These are phyloP conservation scores for Nothoprocta pentlandii DNA, from an alignment of 2,113 vertebrate genomes.

Conservation along the genomic window DNA sequence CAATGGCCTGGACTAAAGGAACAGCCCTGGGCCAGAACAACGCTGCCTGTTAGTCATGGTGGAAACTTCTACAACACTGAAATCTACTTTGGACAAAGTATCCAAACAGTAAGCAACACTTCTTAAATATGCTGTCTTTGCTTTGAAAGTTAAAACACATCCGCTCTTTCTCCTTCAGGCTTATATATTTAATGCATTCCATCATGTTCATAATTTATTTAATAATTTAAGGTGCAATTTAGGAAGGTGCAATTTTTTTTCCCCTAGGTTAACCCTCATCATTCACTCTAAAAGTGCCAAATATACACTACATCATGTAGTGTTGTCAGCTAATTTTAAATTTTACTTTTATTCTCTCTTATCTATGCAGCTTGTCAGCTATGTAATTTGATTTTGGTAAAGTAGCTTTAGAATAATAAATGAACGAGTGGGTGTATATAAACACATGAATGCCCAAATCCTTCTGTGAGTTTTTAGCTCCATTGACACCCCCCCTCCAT, in stretches of 20 bases:
- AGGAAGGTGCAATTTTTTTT: slow-evolving; percentile 32
- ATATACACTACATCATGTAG: slow-evolving; percentile 18
- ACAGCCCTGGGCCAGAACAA: slow-evolving; percentile 67
- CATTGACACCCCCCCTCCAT: slow-evolving; percentile 56
- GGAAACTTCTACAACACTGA: slow-evolving; percentile 85
- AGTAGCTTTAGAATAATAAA: slow-evolving; percentile 78
- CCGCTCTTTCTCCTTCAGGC: slow-evolving; percentile 30
- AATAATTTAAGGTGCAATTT: slow-evolving; percentile 68
- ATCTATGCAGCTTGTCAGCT: slow-evolving; percentile 75
- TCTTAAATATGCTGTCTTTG: slow-evolving; percentile 34
- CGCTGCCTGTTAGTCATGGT: slow-evolving; percentile 75
- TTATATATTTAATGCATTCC: slow-evolving; percentile 62
- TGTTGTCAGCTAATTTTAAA: slow-evolving; percentile 70
- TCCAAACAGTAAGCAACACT: slow-evolving; percentile 83
- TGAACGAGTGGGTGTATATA: slow-evolving; percentile 68
- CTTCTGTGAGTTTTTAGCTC: slow-evolving; percentile 75
- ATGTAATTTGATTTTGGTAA: slow-evolving; percentile 75
- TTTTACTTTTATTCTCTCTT: slow-evolving; percentile 70
- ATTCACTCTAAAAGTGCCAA: slow-evolving; percentile 50
- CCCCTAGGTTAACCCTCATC: slow-evolving; percentile 45
- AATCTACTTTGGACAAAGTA: slow-evolving; percentile 85
- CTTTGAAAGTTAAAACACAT: slow-evolving; percentile 57
- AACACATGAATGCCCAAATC: slow-evolving; percentile 74
- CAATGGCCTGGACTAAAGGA: slow-evolving; percentile 64
- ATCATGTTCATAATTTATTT: slow-evolving; percentile 63